Evolutionary conservation across 2,888 invertebrate genomes (phyloP).

Genomic region (Phyllotreta striolata): DNA sequence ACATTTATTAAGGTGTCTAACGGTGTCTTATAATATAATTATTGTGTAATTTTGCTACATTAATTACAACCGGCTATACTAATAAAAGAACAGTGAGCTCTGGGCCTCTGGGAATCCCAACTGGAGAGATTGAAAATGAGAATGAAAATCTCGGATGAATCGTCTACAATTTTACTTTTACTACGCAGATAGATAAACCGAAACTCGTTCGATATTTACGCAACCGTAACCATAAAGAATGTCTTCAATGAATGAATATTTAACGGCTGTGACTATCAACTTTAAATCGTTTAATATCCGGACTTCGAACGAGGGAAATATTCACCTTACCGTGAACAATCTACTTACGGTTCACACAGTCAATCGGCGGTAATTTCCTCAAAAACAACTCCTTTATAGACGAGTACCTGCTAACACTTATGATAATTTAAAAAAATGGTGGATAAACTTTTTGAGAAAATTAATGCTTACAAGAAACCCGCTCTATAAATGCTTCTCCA

Average conservation of each 20-base stretch:
- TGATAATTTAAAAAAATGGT: too few relatives aligned
- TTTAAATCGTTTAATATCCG: constrained; percentile 26
- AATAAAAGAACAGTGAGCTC: too few relatives aligned
- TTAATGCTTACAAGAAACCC: too few relatives aligned
- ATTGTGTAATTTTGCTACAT: too few relatives aligned
- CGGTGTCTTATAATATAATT: too few relatives aligned
- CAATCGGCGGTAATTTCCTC: background rate
- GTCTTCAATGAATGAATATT: constrained; percentile 28
- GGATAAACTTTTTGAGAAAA: too few relatives aligned
- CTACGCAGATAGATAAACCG: background rate
- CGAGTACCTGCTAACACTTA: too few relatives aligned
- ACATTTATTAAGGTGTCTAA: too few relatives aligned
- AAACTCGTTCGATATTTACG: constrained; percentile 13
- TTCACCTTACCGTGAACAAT: constrained; percentile 26
- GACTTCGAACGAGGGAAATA: constrained; percentile 24
- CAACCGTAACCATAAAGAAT: constrained; percentile 25
- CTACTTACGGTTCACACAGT: constrained; percentile 21
- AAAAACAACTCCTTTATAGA: too few relatives aligned
- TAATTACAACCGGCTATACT: too few relatives aligned
- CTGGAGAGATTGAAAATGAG: background rate
- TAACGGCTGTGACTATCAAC: constrained; percentile 30
- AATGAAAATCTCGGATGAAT: background rate
- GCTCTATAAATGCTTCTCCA: too few relatives aligned
- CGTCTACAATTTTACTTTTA: background rate
- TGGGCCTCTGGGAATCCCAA: background rate